Evolutionary conservation across 2,113 vertebrate species (phyloP), one percentile per base, ranked within the genome.

Genomic region (Piprites chloris): DNA sequence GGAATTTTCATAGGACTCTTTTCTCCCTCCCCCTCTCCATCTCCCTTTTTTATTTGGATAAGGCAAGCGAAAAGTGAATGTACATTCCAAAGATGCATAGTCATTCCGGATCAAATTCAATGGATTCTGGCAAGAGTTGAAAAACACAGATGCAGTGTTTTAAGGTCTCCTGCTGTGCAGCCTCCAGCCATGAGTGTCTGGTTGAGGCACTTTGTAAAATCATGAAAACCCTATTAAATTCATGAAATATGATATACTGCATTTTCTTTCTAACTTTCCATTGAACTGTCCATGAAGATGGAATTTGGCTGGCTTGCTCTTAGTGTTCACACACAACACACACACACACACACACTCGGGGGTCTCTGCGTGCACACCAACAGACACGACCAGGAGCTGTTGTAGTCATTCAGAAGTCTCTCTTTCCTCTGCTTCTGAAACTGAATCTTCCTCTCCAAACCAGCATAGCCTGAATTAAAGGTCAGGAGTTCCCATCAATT

Each of bases 101-200:
- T 99, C 99, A 99, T 99, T 98, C 98, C 98, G 97, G 99, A 99
- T 99, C 99, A 99, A 98, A 99, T 99, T 99, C 99, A 99, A 98
- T 98, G 98, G 98, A 98, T 99, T 98, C 98, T 99, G 98, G 98
- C 98, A 98, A 98, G 97, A 98, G 97, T 98, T 98, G 98, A 98
- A 98, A 98, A 99, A 98, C 98, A 98, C 98, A 98, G 98, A 98
- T 98, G 98, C 98, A 97, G 97, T 94, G 94, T 97, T 98, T 98
- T 97, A 97, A 97, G 97, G 97, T 97, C 98, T 98, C 98, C 98
- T 77, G 98, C 98, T 97, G 98, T 96, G 98, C 97, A 93, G 97
- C 97, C 98, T 98, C 98, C 98, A 98, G 98, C 98, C 98, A 98
- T 87, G 98, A 96, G 96, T 97, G 98, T 98, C 98, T 98, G 98